Percentiles rank a stretch among this genome's conserved stretches.
These are phyloP conservation scores for Pyrocoelia pectoralis DNA, from an alignment of 2,888 invertebrate species.

Conservation along the genomic window DNA sequence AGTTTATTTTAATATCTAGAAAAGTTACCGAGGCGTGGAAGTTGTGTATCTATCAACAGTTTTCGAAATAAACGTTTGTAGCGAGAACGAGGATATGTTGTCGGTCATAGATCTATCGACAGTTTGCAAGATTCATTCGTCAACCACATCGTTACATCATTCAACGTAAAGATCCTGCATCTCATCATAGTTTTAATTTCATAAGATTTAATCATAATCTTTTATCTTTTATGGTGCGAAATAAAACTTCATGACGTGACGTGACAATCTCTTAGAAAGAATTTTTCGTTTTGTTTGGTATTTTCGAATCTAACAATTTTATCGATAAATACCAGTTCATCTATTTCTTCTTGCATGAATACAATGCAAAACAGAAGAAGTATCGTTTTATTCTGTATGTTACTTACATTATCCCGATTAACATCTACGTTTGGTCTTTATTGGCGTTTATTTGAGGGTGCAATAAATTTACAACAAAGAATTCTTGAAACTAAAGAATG, in stretches of 20 bases:
- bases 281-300: background rate
- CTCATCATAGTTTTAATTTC: slow-evolving; percentile 37
- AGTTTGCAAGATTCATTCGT: slow-evolving; percentile 50
- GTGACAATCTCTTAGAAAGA: background rate
- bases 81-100: slow-evolving; percentile 42
- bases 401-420: slow-evolving; percentile 27
- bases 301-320: too few species aligned
- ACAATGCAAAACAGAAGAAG: background rate
- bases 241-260: slow-evolving; percentile 10
- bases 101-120: slow-evolving; percentile 52
- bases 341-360: background rate
- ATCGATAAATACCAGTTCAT: background rate
- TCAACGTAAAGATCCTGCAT: slow-evolving; percentile 44
- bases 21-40: slow-evolving; percentile 40
- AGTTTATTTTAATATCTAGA: slow-evolving; percentile 41
- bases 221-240: slow-evolving; percentile 11
- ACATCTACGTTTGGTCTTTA: slow-evolving; percentile 37
- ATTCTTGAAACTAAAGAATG: slow-evolving; percentile 35
- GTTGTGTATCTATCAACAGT: slow-evolving; percentile 44
- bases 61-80: slow-evolving; percentile 42
- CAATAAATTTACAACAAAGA: slow-evolving; percentile 32
- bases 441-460: slow-evolving; percentile 36
- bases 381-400: slow-evolving; percentile 8
- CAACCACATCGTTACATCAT: slow-evolving; percentile 49
- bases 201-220: slow-evolving; percentile 24